Conservation (phyloP, 2,888 invertebrate species). For the Napeogenes inachia region DNA sequence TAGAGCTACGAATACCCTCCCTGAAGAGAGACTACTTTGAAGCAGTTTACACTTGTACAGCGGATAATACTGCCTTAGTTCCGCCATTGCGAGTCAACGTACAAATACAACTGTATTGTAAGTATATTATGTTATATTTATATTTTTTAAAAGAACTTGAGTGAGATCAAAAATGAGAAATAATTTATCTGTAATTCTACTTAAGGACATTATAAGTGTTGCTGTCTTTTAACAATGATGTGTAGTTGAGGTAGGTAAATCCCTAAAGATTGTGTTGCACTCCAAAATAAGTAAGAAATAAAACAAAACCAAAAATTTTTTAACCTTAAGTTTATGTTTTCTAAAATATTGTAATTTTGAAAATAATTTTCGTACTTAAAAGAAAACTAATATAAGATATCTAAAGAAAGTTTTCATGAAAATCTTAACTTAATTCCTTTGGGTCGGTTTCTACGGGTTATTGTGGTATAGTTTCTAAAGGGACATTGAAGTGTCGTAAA, state of each 20-base stretch:
- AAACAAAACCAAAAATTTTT: no score
- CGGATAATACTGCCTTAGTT: slow-evolving; percentile 83
- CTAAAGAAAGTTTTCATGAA: background rate
- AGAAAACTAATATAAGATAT: background rate
- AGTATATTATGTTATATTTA: slow-evolving; percentile 51
- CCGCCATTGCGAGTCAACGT: slow-evolving; percentile 81
- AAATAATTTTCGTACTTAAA: background rate
- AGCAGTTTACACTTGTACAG: slow-evolving; percentile 83
- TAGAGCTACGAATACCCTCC: slow-evolving; percentile 60
- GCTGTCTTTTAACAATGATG: no score
- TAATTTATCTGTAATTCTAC: background rate
- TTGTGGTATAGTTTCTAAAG: background rate
- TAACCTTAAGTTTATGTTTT: no score
- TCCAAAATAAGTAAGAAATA: no score
- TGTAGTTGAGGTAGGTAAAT: no score
- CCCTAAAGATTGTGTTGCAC: no score
- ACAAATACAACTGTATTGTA: slow-evolving; percentile 82
- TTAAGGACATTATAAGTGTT: no score
- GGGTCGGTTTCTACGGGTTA: background rate
- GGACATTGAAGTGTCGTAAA: background rate
- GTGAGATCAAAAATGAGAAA: background rate
- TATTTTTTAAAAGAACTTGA: background rate
- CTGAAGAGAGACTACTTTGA: slow-evolving; percentile 81
- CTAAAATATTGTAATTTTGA: no score
- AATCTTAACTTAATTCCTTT: slow-evolving; percentile 1